Percentiles rank a stretch among this genome's conserved stretches.
Evolutionary conservation across 2,797 vertebrate species (phyloP).

Genomic region (Onychomys torridus): DNA sequence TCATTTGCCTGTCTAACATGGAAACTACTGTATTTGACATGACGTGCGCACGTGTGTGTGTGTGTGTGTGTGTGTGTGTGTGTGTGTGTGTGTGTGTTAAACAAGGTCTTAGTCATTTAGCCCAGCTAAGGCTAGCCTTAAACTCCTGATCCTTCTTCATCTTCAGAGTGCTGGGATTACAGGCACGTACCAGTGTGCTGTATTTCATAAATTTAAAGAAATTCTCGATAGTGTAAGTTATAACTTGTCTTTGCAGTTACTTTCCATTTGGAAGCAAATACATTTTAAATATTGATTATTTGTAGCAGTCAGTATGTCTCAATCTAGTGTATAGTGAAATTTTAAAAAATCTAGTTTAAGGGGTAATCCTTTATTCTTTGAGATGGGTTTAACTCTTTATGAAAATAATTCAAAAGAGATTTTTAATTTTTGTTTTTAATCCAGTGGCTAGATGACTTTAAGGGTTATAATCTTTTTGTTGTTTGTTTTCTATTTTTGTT

Average conservation of each 20-base stretch:
- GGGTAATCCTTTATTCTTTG: slow-evolving; percentile 18
- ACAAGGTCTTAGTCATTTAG: background rate
- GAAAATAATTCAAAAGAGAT: background rate
- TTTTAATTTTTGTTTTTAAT: slow-evolving; percentile 49
- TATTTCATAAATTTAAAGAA: slow-evolving; percentile 50
- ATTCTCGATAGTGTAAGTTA: background rate
- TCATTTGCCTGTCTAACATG: background rate
- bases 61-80: background rate
- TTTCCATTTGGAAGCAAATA: slow-evolving; percentile 32
- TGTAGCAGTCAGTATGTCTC: background rate
- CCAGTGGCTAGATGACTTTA: slow-evolving; percentile 25
- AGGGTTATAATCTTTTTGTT: background rate
- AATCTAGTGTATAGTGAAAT: slow-evolving; percentile 17
- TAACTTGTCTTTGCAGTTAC: slow-evolving; percentile 38
- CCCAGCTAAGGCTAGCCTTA: background rate
- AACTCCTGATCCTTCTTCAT: background rate
- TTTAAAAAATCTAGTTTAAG: background rate
- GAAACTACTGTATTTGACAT: slow-evolving; percentile 36
- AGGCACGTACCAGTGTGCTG: background rate
- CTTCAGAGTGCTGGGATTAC: background rate
- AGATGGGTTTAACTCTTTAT: slow-evolving; percentile 17
- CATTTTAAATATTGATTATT: slow-evolving; percentile 51
- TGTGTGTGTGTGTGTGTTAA: background rate
- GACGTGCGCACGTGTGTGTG: background rate
- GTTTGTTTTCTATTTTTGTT: background rate